A percentile compares a stretch with the other conserved stretches of the same genome.
These are phyloP conservation scores for Diprion similis DNA, from an alignment of 1,140 invertebrate genomes.

Conservation along the genomic window DNA sequence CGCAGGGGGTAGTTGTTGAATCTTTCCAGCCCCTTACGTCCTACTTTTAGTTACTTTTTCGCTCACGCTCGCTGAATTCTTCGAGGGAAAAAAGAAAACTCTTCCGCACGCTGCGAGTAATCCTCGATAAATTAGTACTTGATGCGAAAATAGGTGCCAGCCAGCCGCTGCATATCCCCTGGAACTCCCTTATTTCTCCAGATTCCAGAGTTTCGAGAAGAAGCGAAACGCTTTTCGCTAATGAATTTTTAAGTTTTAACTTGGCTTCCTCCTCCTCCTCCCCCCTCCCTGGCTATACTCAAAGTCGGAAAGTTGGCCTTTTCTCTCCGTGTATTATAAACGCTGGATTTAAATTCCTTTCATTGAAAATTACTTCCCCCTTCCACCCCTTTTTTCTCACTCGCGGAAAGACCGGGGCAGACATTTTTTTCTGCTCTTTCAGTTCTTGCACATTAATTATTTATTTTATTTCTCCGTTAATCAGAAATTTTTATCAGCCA, in stretches of 20 bases:
- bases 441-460: conserved; percentile 10
- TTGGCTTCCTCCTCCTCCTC: background rate
- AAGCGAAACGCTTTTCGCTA: conserved; percentile 19
- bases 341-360: conserved; percentile 17
- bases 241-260: conserved; percentile 39
- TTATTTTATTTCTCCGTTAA: background rate
- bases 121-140: conserved; percentile 29
- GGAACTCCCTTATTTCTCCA: background rate
- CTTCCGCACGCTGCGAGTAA: background rate
- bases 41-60: conserved; percentile 5
- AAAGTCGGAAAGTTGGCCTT: background rate
- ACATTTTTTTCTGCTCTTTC: background rate
- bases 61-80: background rate
- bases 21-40: background rate
- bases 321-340: no score
- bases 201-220: background rate
- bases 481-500: background rate
- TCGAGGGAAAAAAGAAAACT: background rate
- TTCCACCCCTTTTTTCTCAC: conserved; percentile 1
- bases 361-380: conserved; percentile 37
- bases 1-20: no score
- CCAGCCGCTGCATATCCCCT: background rate
- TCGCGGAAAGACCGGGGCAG: no score
- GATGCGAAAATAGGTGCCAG: conserved; percentile 19
- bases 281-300: conserved; percentile 3